A percentile compares a stretch with the other conserved stretches of the same genome.
These are phyloP conservation scores for Anolis sagrei DNA, from an alignment of 2,113 vertebrate species.

Conservation along the genomic window DNA sequence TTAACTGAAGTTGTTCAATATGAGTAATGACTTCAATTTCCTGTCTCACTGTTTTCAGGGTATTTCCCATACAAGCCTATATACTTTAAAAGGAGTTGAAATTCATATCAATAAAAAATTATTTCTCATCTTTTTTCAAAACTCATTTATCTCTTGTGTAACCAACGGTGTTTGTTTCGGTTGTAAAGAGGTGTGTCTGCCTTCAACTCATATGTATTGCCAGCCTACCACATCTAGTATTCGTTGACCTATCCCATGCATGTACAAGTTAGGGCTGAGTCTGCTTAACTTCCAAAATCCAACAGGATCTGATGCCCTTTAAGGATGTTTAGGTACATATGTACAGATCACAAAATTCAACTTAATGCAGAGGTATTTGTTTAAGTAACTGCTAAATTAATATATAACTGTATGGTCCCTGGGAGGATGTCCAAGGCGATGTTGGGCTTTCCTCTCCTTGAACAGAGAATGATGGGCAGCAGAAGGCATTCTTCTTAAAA, in stretches of 20 bases:
- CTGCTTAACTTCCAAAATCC: too few relatives aligned
- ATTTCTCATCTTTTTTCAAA: not conserved
- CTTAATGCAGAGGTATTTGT: not conserved
- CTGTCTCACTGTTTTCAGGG: not conserved
- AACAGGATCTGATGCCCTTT: too few relatives aligned
- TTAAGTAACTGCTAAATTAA: not conserved
- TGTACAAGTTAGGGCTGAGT: too few relatives aligned
- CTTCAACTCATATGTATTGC: too few relatives aligned
- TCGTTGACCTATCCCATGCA: too few relatives aligned
- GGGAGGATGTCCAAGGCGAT: not conserved
- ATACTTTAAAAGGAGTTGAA: not conserved
- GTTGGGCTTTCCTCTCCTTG: not conserved
- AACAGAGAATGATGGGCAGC: not conserved
- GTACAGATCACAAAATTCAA: not conserved
- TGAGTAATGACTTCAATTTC: not conserved
- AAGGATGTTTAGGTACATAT: too few relatives aligned
- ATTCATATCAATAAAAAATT: not conserved
- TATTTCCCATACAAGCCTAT: not conserved
- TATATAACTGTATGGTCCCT: not conserved
- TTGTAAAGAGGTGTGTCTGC: too few relatives aligned
- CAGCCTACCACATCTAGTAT: too few relatives aligned
- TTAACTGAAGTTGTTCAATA: not conserved
- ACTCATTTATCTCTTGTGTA: not conserved
- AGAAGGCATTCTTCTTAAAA: too few relatives aligned
- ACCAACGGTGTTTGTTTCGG: not conserved